A percentile compares a stretch with the other conserved stretches of the same genome.
Conservation (phyloP, 2,113 vertebrate genomes). For the Osmerus mordax region DNA sequence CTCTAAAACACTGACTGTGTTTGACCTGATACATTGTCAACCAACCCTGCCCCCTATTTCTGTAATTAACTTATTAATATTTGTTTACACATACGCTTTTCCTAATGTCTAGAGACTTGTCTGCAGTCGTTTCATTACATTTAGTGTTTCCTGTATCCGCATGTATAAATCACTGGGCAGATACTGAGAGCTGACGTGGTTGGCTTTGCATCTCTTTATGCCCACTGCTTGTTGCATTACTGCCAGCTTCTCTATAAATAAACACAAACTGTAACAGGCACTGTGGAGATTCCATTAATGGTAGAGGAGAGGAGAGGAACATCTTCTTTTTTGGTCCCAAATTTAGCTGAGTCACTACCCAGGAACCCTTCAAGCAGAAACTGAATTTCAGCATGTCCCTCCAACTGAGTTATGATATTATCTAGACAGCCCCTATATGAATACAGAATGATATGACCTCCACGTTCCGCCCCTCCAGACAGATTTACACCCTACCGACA, state of each 20-base stretch:
- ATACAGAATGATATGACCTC: neutral
- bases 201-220: slow-evolving; percentile 7
- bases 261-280: neutral
- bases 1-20: no score
- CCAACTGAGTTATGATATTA: slow-evolving; percentile 11
- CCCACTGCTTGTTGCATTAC: slow-evolving; percentile 10
- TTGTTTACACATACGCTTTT: neutral
- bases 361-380: neutral
- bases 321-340: neutral
- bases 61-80: neutral
- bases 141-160: neutral
- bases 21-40: no score
- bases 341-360: slow-evolving; percentile 9
- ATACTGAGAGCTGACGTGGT: neutral
- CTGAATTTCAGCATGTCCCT: neutral
- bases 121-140: neutral
- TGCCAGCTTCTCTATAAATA: slow-evolving; percentile 17
- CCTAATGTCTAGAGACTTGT: neutral
- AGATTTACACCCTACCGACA: neutral
- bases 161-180: neutral
- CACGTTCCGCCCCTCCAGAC: neutral
- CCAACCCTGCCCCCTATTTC: no score
- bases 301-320: neutral
- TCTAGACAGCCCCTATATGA: neutral
- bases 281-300: slow-evolving; percentile 1